Conservation (phyloP, 2,113 vertebrate species). For the Mugil cephalus region DNA sequence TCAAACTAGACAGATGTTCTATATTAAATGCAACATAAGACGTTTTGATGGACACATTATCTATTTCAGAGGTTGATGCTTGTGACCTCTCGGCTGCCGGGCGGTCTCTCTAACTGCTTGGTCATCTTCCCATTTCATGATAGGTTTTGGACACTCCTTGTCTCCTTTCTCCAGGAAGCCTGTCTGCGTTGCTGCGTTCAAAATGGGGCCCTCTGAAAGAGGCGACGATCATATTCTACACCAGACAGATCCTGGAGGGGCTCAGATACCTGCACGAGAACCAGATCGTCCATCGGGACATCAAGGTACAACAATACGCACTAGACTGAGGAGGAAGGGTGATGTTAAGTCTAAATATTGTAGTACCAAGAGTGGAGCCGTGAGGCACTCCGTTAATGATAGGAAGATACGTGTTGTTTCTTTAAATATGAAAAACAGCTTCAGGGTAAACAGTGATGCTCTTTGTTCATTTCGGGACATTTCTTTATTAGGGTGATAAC, state of each 20-base stretch:
- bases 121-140: slow-evolving; percentile 58
- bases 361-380: background rate
- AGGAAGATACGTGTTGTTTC: too few species aligned
- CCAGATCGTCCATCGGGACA: slow-evolving; percentile 98
- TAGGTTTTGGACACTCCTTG: slow-evolving; percentile 57
- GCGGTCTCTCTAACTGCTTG: slow-evolving; percentile 54
- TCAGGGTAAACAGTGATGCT: too few species aligned
- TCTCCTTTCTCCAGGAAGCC: slow-evolving; percentile 88
- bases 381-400: background rate
- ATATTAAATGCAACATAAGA: background rate
- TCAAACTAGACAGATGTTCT: background rate
- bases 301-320: slow-evolving; percentile 87
- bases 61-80: slow-evolving; percentile 8
- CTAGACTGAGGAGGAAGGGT: too few species aligned
- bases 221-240: slow-evolving; percentile 98
- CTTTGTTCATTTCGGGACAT: background rate
- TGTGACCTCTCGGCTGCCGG: slow-evolving; percentile 26
- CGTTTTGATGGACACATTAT: background rate
- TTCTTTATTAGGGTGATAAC: slow-evolving; percentile 86
- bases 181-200: slow-evolving; percentile 95
- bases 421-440: too few species aligned
- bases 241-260: slow-evolving; percentile 97
- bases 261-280: slow-evolving; percentile 97
- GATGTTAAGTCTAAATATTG: fast-evolving
- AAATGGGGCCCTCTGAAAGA: slow-evolving; percentile 99